Evolutionary conservation across 2,113 vertebrate species (phyloP), one percentile per base, ranked within the genome.

Genomic region (Alligator sinensis): DNA sequence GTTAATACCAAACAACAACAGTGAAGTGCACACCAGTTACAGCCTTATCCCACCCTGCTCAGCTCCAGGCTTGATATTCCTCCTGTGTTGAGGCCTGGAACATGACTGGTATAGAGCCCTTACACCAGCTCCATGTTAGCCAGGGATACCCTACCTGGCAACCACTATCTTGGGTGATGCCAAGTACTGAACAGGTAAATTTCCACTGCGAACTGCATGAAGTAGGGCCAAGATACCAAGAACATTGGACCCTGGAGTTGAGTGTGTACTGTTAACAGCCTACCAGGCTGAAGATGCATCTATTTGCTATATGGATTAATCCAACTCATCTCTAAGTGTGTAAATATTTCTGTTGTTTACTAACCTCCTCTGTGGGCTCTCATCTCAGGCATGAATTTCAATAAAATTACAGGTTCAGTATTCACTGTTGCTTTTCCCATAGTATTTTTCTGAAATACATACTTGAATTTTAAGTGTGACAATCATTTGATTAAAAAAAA

Each of bases 281-380:
- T 1, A 93, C 60, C 59, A 96, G 47, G 93, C 88, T 94, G 90
- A 90, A 96, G 54, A 90, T 10, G 15, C 68, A 5, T 75, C 57
- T 78, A n/a, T 96, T 95, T 94, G 92, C 80, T 61, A 79, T 89
- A 86, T 80, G 21, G 54, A 13, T 94, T 84, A 89, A 82, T 78
- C 24, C 9, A 3, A 1, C 24, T 57, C 64, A 91, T 72, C 94
- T 84, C 54, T 58, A 47, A 47, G 54, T 90, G 57, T 77, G 47
- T 96, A 89, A 89, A 84, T 63, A 83, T 79, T 77, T 84, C 75
- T 94, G 60, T 61, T 93, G 55, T 94, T 95, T 93, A 89, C 75
- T 92, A 84, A 81, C 57, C 60, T 94, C 83, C 84, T 55, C 1
- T 86, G 30, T 91, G 63, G 92, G 75, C 79, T 90, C 63, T 63